Percentiles rank a stretch among this genome's conserved stretches.
Conservation (phyloP, 37 sponge, comb jelly and placozoan species). For the Haliclona indistincta region DNA sequence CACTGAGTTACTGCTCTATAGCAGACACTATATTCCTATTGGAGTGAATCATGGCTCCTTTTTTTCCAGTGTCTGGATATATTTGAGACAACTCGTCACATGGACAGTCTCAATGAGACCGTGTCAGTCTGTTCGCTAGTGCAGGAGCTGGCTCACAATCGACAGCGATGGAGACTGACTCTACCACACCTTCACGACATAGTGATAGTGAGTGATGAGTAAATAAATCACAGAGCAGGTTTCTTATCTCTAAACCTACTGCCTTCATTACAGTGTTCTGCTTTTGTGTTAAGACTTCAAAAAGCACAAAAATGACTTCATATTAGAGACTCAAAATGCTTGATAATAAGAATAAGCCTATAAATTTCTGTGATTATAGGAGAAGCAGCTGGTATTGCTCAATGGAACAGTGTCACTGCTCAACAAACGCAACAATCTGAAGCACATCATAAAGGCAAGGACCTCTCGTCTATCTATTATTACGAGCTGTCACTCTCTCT, state of each 20-base stretch:
- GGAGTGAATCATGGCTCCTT: not conserved
- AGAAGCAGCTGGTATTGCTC: not conserved
- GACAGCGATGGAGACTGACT: conserved; percentile 42
- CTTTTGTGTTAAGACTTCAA: too few relatives aligned
- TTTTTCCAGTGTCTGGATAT: conserved; percentile 50
- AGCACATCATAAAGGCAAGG: conserved; percentile 7
- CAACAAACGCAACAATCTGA: not conserved
- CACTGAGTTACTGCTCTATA: not conserved
- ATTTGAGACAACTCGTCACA: conserved; percentile 14
- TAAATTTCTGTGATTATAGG: not conserved
- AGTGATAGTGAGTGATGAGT: not conserved
- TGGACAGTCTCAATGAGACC: conserved; percentile 25
- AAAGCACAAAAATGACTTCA: too few relatives aligned
- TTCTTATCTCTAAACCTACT: not conserved
- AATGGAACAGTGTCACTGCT: not conserved
- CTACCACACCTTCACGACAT: conserved; percentile 37
- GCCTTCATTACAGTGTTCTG: not conserved
- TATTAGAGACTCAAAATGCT: too few relatives aligned
- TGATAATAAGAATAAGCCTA: too few relatives aligned
- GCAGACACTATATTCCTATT: not conserved
- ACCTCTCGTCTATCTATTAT: not conserved
- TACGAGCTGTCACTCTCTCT: conserved; percentile 8
- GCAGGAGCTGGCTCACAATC: conserved; percentile 33
- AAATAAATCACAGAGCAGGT: not conserved
- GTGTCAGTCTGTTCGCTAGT: conserved; percentile 32